phyloP scores from a whole-genome alignment of 2,113 vertebrate genomes.

The Bothrops jararaca region DNA sequence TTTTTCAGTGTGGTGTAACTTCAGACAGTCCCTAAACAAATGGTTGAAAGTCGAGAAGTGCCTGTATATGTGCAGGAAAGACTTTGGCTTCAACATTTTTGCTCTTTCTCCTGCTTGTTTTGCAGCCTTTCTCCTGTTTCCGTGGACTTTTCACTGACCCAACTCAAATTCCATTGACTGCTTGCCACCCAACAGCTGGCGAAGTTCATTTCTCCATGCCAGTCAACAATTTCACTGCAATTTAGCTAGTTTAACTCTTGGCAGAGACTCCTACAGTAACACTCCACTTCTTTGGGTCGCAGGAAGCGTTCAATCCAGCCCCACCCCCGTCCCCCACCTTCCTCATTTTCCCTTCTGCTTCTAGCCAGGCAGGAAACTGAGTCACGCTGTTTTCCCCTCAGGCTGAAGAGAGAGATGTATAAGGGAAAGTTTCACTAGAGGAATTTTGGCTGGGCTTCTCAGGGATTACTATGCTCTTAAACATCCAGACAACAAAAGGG shows the following conservation, averaged over 20 bases:
- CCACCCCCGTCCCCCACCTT: rapidly evolving
- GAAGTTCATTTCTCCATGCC: not conserved
- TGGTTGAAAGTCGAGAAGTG: not conserved
- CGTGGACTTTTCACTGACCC: not conserved
- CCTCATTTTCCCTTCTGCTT: not conserved
- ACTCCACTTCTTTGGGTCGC: slow-evolving; percentile 54
- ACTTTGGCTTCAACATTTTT: not conserved
- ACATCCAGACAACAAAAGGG: no score
- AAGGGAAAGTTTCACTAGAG: slow-evolving; percentile 19
- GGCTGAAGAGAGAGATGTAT: slow-evolving; percentile 27
- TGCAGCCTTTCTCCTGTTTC: not conserved
- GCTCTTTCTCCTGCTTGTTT: not conserved
- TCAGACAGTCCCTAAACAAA: no score
- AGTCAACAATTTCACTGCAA: not conserved
- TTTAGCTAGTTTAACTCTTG: slow-evolving; percentile 29
- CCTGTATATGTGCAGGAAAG: no score
- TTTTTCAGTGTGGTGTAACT: no score
- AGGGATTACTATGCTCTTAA: not conserved
- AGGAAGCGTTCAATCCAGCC: slow-evolving; percentile 57
- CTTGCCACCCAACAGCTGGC: rapidly evolving
- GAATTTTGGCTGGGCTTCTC: slow-evolving; percentile 31
- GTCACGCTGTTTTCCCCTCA: slow-evolving; percentile 55
- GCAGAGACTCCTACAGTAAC: slow-evolving; percentile 32
- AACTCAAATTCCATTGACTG: not conserved
- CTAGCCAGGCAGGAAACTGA: slow-evolving; percentile 57